phyloP scores from a whole-genome alignment of 2,113 vertebrate genomes.

The Suricata suricatta region DNA sequence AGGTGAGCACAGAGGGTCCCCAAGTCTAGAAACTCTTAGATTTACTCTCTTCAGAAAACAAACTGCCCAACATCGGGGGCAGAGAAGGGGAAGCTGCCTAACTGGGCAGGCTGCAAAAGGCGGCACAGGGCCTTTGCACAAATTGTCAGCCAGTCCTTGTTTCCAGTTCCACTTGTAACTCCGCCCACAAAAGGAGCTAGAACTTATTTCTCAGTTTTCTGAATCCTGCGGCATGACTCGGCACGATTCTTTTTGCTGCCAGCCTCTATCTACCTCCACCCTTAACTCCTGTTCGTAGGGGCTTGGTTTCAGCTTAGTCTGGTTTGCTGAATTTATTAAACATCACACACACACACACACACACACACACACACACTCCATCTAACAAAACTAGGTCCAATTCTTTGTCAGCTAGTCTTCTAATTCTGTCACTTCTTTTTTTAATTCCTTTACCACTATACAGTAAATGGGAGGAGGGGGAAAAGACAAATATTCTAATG shows the following conservation, averaged over 20 bases:
- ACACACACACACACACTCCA: neutral
- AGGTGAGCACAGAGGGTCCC: neutral
- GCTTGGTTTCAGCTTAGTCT: neutral
- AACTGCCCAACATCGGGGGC: neutral
- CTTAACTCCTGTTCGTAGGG: neutral
- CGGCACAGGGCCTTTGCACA: neutral
- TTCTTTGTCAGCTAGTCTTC: neutral
- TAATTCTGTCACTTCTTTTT: neutral
- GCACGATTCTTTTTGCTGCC: neutral
- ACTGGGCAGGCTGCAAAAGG: neutral
- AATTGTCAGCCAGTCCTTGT: neutral
- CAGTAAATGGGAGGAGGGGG: neutral
- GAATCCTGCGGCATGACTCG: neutral
- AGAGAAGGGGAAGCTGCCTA: neutral
- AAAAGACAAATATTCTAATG: neutral
- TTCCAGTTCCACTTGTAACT: neutral
- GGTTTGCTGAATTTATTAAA: neutral
- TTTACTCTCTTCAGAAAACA: neutral
- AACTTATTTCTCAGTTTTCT: neutral
- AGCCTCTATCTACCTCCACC: neutral
- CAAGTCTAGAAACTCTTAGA: neutral
- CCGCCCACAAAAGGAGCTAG: neutral
- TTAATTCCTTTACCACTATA: neutral
- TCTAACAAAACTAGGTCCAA: neutral
- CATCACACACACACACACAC: neutral